A percentile compares a stretch with the other conserved stretches of the same genome.
These are phyloP conservation scores for Hydrolagus colliei DNA, from an alignment of 2,797 vertebrate species.

Conservation along the genomic window DNA sequence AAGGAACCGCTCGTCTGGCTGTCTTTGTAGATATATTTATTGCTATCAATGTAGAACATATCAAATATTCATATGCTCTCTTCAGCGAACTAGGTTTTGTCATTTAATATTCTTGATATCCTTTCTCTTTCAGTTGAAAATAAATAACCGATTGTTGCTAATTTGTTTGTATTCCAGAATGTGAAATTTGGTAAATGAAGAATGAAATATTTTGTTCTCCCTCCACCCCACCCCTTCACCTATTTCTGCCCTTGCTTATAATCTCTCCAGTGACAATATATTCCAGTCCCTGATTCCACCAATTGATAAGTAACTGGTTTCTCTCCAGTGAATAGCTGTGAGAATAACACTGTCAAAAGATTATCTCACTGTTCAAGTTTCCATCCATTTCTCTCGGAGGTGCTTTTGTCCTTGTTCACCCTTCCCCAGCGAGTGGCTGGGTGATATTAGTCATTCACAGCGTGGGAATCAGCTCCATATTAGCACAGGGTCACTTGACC, in stretches of 20 bases:
- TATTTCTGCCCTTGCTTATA: neutral
- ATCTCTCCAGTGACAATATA: neutral
- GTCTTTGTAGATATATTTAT: neutral
- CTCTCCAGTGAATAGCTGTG: neutral
- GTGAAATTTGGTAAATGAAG: neutral
- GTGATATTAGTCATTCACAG: neutral
- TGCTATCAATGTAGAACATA: neutral
- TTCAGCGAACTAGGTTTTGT: neutral
- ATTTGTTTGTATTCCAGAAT: neutral
- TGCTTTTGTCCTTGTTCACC: neutral
- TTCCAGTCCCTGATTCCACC: neutral
- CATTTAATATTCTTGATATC: slow-evolving; percentile 2
- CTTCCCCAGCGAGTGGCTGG: neutral
- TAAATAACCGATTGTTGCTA: neutral
- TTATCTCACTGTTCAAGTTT: neutral
- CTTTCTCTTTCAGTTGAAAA: neutral
- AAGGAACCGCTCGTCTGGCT: neutral
- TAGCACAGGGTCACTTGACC: neutral
- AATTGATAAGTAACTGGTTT: neutral
- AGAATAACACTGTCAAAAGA: neutral
- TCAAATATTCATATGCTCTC: neutral
- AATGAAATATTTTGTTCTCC: neutral
- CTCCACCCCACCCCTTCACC: neutral
- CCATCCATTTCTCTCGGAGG: neutral
- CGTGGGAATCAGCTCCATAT: neutral